Evolutionary conservation across 2,797 vertebrate species (phyloP).

Genomic region (Cottoperca gobio): DNA sequence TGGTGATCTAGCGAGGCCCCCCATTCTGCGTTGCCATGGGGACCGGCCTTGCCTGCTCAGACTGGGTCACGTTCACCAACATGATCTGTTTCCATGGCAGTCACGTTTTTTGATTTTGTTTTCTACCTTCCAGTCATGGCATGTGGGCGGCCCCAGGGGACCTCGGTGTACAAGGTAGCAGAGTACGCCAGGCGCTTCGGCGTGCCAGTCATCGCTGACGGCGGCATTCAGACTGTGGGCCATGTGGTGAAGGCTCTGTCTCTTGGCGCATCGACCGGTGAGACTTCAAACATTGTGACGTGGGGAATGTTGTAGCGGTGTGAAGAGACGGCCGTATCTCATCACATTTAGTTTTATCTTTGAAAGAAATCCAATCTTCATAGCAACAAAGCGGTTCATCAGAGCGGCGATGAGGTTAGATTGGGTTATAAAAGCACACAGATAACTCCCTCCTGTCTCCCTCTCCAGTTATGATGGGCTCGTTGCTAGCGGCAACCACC

Average conservation of each 20-base stretch:
- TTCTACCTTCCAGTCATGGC: conserved; percentile 88
- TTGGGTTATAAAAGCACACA: neutral
- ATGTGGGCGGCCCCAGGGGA: conserved; percentile 94
- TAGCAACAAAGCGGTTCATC: neutral
- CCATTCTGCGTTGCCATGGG: conserved; percentile 71
- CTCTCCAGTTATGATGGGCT: conserved; percentile 94
- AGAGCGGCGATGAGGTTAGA: neutral
- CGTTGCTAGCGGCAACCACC: conserved; percentile 92
- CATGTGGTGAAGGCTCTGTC: conserved; percentile 95
- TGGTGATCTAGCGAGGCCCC: conserved; percentile 71
- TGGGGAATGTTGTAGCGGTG: neutral
- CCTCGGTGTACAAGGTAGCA: conserved; percentile 95
- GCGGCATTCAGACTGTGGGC: conserved; percentile 94
- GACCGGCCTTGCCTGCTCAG: conserved; percentile 46
- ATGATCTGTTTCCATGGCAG: neutral
- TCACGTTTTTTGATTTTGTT: neutral
- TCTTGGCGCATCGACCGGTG: conserved; percentile 94
- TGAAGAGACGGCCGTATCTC: neutral
- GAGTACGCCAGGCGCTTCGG: conserved; percentile 95
- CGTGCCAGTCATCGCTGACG: conserved; percentile 94
- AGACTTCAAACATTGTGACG: neutral
- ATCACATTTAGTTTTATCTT: no score
- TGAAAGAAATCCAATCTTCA: neutral
- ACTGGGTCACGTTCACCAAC: conserved; percentile 41
- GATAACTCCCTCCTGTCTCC: neutral